Base-by-base conservation (phyloP, 2,113 vertebrate genomes). In the Xiphophorus hellerii region DNA sequence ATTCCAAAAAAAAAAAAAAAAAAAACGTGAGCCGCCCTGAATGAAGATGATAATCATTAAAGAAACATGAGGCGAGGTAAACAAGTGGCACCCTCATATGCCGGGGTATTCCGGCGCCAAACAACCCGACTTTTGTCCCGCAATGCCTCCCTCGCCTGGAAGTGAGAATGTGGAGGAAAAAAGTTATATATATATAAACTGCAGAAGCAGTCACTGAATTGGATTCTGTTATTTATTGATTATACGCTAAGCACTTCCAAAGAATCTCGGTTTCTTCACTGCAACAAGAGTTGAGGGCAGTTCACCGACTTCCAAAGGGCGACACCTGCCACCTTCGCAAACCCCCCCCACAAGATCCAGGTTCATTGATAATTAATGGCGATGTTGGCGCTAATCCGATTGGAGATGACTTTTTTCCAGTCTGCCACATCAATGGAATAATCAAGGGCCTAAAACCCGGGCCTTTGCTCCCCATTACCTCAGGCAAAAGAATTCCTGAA, bases 331-430 rank as follows among this genome's bases (percentile, higher is more conserved):
- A 88, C 90, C 90, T 84, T 84, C 71, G 20, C 86, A 88, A 84
- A 0, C 4, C 5, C 31, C 31, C 31, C 31, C 4, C 28, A 5
- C 92, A 92, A 94, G 94, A 93, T 12, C 95, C 94, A 90, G 94
- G 95, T 95, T 96, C 97, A 98, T 98, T 95, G 97, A 98, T 98
- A 98, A 99, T 98, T 98, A 98, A 98, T 98, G 96, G 95, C 96
- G 97, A 98, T 98, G 96, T 98, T 96, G 96, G 94, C 94, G 94
- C 95, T 97, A 97, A 98, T 98, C 96, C 95, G 95, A 94, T 93
- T 93, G 94, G 96, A 97, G 96, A 97, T 97, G 94, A 96, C 95
- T 97, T 97, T 98, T 96, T 96, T 96, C 96, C 95, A 97, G 96
- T 95, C 95, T 95, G 96, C 95, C 94, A 96, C 97, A 98, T 97